Base-by-base conservation (phyloP, 2,113 vertebrate species). In the Irena cyanogastra region DNA sequence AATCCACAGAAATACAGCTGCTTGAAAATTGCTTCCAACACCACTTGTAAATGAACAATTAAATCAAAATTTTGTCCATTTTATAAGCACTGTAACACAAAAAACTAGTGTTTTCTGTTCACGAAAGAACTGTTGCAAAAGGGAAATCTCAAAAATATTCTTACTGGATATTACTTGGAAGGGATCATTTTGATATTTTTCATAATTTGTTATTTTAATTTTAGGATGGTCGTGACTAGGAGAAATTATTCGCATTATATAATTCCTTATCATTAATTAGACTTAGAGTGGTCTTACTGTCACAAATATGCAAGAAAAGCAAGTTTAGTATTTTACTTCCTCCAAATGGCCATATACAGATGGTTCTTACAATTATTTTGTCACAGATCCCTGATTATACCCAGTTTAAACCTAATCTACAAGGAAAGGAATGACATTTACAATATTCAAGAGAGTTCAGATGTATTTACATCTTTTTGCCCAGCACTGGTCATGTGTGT, bases 1-100 rank as follows among this genome's bases (percentile, higher is more conserved):
- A 90, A 95, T 54, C 41, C 45, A 47, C 74, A 94, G 78, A 83
- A 88, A 90, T 69, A 79, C 63, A 96, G 70, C 70, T 93, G 74
- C 42, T n/a, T 87, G 63, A 56, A 89, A 93, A 90, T 44, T 74
- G 39, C 71, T 88, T 93, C 78, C 79, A 93, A 80, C 39, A 59
- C 52, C 27, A 27, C 74, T 83, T 87, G 27, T 74, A 80, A 91
- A 72, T 31, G 27, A 82, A 77, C 35, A 91, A 86, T 66, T 52
- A 90, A 82, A 87, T 71, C 2, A 89, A 80, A 85, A 63, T 41
- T 86, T 80, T 75, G 13, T n/a, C 49, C 30, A 61, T 59, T 91
- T 82, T 61, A 27, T 56, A 71, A 92, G 47, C 24, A 61, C 11
- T 83, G 13, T 52, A 87, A 56, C 57, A 72, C 21, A 78, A 83